Conservation (phyloP, 2,113 vertebrate genomes). For the Austrofundulus limnaeus region DNA sequence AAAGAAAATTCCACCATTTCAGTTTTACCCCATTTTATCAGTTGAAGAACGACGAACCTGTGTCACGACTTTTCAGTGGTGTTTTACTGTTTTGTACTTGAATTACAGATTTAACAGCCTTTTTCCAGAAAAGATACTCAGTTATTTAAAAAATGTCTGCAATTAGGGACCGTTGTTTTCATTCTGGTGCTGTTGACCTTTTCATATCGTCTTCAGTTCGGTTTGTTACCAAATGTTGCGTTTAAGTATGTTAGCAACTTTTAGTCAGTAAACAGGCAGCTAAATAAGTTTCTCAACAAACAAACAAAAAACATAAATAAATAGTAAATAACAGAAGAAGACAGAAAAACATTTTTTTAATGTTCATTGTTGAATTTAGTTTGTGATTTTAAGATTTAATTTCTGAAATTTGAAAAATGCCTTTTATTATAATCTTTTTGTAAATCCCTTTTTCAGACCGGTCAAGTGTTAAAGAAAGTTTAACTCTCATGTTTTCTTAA, state of each 20-base stretch:
- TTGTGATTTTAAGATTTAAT: conserved; percentile 36
- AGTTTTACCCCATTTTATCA: neutral
- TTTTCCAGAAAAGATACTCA: neutral
- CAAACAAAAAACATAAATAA: no score
- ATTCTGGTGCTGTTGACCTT: conserved; percentile 1
- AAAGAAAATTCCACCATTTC: neutral
- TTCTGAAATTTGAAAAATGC: conserved; percentile 10
- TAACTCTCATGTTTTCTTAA: conserved; percentile 47
- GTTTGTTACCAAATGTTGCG: neutral
- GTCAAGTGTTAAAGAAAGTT: conserved; percentile 20
- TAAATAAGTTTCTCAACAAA: conserved; percentile 11
- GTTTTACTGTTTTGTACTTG: neutral
- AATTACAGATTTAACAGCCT: conserved; percentile 16
- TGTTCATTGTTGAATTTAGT: neutral
- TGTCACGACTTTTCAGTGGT: neutral
- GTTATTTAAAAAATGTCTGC: neutral
- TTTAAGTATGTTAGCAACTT: conserved; percentile 9
- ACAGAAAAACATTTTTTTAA: no score
- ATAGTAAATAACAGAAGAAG: no score
- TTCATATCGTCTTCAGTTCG: neutral
- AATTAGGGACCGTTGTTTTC: neutral
- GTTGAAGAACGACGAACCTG: neutral
- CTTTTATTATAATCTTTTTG: conserved; percentile 38
- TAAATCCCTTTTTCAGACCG: conserved; percentile 14
- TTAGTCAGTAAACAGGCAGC: conserved; percentile 43